Base-by-base conservation (phyloP, 2,113 vertebrate genomes). In the Heloderma charlesbogerti region DNA sequence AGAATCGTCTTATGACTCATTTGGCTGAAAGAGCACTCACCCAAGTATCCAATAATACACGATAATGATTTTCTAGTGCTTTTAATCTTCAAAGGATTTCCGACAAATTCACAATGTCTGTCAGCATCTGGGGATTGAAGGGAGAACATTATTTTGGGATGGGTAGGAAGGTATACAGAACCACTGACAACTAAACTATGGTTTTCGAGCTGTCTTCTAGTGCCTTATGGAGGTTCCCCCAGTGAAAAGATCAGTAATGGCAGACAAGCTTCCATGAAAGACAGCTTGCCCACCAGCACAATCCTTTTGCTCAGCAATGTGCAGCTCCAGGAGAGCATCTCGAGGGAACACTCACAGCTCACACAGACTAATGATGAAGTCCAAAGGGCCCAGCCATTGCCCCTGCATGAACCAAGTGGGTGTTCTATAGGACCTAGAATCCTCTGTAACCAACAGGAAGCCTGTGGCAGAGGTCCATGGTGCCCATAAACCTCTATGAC, bases 41-140 rank as follows among this genome's bases (percentile, higher is more conserved):
- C 99, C 96, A 99, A 98, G 96, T 98, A 99, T 96, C 98, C 98
- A 97, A 99, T 97, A 94, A 99, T 98, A 95, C 98, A 99, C 91
- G 98, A 98, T 96, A 99, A 97, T 93, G 99, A 98, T 91, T 98
- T 99, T 96, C 99, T 98, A 94, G 97, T 97, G 75, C 98, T 98
- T 97, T 98, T 98, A 96, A 98, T 98, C 98, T 98, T 98, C 96
- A 98, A 97, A 60, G 98, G 98, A 92, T 98, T 98, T 94, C 98
- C 98, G 94, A 98, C 97, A 88, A 98, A 98, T 87, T 99, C 98
- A 54, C 98, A 98, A 94, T 98, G 98, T 96, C 98, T 98, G 96
- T 98, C 98, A 97, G 99, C 98, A 97, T 99, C 99, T 99, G 97
- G 96, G 97, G 96, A 98, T 93, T 96, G 95, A 96, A 93, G 69